Conservation (phyloP, 1,140 invertebrate genomes). For the Magallana angulata region DNA sequence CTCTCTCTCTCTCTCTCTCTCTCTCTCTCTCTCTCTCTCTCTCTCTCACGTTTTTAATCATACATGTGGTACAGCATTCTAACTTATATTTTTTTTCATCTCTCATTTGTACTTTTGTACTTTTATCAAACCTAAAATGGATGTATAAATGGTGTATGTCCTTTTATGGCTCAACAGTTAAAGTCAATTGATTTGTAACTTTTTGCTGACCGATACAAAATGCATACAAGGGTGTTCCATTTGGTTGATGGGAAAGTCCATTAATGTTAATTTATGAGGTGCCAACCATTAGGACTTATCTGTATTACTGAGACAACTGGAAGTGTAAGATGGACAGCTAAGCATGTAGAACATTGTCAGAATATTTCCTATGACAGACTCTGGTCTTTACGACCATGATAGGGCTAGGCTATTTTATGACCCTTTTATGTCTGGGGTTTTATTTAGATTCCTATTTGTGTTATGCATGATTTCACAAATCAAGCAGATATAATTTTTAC, state of each 20-base stretch:
- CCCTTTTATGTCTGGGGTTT: neutral
- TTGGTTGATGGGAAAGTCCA: neutral
- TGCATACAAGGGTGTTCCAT: neutral
- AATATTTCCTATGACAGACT: neutral
- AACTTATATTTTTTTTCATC: no score
- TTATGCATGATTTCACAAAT: conserved; percentile 34
- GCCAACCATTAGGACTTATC: neutral
- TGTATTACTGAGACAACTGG: neutral
- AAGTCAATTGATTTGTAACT: no score
- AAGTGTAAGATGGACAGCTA: neutral
- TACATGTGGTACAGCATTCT: no score
- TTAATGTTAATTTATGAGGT: conserved; percentile 3
- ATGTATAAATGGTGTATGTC: no score
- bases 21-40: no score
- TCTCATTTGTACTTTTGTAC: no score
- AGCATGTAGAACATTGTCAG: neutral
- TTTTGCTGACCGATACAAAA: no score
- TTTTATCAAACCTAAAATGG: no score
- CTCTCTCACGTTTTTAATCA: no score
- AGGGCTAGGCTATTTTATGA: conserved; percentile 19
- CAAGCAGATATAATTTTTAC: neutral
- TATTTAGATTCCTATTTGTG: conserved; percentile 21
- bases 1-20: no score
- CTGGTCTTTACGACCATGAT: conserved; percentile 17
- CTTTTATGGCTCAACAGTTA: no score